Evolutionary conservation across 1,140 invertebrate species (phyloP).

Genomic region (Leptinotarsa texana): DNA sequence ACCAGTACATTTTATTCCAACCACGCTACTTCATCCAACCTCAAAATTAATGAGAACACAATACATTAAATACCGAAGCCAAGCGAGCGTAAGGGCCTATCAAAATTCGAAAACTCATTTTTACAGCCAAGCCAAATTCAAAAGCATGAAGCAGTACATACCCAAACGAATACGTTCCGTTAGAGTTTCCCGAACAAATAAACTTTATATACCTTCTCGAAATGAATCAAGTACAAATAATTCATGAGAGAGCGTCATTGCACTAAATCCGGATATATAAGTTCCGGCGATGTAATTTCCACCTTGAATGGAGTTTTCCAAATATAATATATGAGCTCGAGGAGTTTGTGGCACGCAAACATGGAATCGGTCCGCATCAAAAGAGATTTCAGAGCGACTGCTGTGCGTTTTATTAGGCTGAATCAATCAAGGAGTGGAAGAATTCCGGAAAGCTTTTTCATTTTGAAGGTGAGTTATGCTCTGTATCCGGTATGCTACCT

Average conservation of each 20-base stretch:
- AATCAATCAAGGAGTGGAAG: background rate
- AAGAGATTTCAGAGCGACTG: background rate
- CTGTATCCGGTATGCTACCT: no score
- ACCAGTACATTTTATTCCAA: no score
- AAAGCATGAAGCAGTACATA: no score
- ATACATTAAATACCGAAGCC: no score
- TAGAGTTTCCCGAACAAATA: background rate
- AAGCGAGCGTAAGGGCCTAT: no score
- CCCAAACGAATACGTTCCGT: constrained; percentile 4
- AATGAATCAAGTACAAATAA: constrained; percentile 13
- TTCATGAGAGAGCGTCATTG: constrained; percentile 9
- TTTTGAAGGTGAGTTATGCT: background rate
- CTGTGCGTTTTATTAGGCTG: background rate
- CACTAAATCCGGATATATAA: background rate
- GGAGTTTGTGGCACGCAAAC: background rate
- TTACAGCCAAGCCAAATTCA: no score
- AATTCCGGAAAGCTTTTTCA: background rate
- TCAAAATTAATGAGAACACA: no score
- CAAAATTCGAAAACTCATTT: no score
- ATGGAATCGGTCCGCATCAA: background rate
- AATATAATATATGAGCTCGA: constrained; percentile 15
- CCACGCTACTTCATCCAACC: no score
- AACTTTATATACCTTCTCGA: constrained; percentile 5
- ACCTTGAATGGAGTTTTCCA: constrained; percentile 9
- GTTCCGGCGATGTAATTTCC: background rate